phyloP scores from a whole-genome alignment of 2,113 vertebrate species.

The Atractosteus spatula region DNA sequence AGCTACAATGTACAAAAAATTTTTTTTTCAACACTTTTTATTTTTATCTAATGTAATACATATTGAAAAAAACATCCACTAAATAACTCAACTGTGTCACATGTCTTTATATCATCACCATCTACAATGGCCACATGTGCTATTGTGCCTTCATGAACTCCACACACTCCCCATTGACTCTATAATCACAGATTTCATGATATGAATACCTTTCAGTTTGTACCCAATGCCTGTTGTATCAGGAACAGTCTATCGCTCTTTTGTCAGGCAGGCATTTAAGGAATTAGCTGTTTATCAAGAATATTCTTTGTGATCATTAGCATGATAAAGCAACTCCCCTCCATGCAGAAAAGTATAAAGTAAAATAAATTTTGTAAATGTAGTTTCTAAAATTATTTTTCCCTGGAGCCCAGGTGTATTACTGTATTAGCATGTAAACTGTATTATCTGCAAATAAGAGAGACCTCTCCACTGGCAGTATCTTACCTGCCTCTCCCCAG shows the following conservation, averaged over 20 bases:
- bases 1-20: too few species aligned
- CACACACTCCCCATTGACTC: conserved; percentile 35
- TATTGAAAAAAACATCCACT: too few species aligned
- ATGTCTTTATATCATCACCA: conserved; percentile 68
- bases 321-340: conserved; percentile 44
- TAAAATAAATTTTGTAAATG: too few species aligned
- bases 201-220: too few species aligned
- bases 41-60: too few species aligned
- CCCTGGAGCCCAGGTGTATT: too few species aligned
- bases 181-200: conserved; percentile 17
- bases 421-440: too few species aligned
- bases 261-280: conserved; percentile 34
- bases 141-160: conserved; percentile 57
- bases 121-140: conserved; percentile 54
- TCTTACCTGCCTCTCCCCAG: too few species aligned
- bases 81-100: not conserved
- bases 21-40: too few species aligned
- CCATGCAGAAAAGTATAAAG: conserved; percentile 31
- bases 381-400: too few species aligned
- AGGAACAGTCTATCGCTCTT: not conserved
- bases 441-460: too few species aligned
- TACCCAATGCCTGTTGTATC: conserved; percentile 11
- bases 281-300: conserved; percentile 48
- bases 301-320: conserved; percentile 54
- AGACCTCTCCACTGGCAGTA: too few species aligned